Base-by-base conservation (phyloP, 2,888 invertebrate genomes). In the Thyatira batis region DNA sequence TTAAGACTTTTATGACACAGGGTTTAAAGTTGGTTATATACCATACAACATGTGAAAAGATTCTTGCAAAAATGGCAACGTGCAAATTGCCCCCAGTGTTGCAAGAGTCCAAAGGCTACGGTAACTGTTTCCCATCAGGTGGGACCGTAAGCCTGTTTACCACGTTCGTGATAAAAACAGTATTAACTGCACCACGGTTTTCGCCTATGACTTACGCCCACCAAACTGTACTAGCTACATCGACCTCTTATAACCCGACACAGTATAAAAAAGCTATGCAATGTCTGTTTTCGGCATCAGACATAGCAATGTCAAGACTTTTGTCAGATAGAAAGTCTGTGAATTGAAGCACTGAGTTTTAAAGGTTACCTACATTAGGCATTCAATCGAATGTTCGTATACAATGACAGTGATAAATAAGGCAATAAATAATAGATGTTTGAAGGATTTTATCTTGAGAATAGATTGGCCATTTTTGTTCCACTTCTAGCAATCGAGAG, bases 211-310 rank as follows among this genome's bases (percentile, higher is more conserved):
- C 46, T 20, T 55, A 10, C 28, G n/a, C 39, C 49, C n/a, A 46
- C 49, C 10, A 21, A 21, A n/a, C 11, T 45, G 6, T 43, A 43
- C 43, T 52, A 60, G 48, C 39, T 45, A 49, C 13, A 44, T 60
- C 53, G 39, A 54, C 25, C 20, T 20, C 46, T 50, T 50, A 52
- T 54, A 57, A 57, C 33, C 55, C 50, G 55, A 59, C 45, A 44
- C 27, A 57, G 52, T 48, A 50, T 30, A 46, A 52, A 49, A 45
- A 49, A 45, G 45, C 46, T 4, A 51, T 25, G 30, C 39, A 54
- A 44, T 50, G 45, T 44, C 49, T 46, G 25, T 48, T 17, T 50
- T 50, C 50, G 50, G 45, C 48, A 50, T 50, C 39, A 39, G 39
- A 39, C 39, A 4, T 13, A 17, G 33, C n/a, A 1, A 39, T 39